These are phyloP conservation scores for Bubo scandiacus DNA, from an alignment of 2,113 vertebrate species.

Conservation along the genomic window DNA sequence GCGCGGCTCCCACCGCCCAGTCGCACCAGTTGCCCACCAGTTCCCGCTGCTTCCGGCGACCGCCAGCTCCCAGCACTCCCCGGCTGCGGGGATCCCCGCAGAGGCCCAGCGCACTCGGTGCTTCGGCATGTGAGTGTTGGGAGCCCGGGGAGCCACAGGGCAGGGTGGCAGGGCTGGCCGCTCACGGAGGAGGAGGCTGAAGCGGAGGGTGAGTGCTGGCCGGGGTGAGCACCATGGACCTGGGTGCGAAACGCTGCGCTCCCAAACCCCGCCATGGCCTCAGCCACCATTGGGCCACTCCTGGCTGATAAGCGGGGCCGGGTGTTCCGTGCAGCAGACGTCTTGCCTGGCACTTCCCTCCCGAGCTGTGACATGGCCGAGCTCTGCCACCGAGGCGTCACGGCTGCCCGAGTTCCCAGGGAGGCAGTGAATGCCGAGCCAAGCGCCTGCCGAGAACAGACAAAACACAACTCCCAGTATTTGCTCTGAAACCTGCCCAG, in stretches of 20 bases:
- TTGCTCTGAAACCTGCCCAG: conserved; percentile 32
- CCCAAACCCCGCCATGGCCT: not conserved
- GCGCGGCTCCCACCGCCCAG: not conserved
- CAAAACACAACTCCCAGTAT: conserved; percentile 1
- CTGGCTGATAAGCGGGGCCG: not conserved
- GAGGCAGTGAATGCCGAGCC: not conserved
- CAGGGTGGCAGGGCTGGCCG: accelerated
- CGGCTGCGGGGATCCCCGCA: not conserved
- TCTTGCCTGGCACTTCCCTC: not conserved
- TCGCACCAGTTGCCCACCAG: not conserved
- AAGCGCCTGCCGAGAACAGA: not conserved
- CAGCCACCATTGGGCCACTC: not conserved
- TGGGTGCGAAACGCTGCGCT: not conserved
- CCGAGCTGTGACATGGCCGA: not conserved
- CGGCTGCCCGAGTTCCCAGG: accelerated
- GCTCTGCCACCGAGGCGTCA: not conserved
- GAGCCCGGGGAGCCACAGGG: not conserved
- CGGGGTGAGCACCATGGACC: accelerated
- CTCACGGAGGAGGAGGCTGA: not conserved
- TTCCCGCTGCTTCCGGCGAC: not conserved
- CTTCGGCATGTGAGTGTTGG: not conserved
- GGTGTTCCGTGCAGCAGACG: no score
- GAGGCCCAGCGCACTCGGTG: not conserved
- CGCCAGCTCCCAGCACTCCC: not conserved
- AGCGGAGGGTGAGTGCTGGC: not conserved